A percentile compares a stretch with the other conserved stretches of the same genome.
Conservation (phyloP, 2,113 vertebrate genomes). For the Anas platyrhynchos region DNA sequence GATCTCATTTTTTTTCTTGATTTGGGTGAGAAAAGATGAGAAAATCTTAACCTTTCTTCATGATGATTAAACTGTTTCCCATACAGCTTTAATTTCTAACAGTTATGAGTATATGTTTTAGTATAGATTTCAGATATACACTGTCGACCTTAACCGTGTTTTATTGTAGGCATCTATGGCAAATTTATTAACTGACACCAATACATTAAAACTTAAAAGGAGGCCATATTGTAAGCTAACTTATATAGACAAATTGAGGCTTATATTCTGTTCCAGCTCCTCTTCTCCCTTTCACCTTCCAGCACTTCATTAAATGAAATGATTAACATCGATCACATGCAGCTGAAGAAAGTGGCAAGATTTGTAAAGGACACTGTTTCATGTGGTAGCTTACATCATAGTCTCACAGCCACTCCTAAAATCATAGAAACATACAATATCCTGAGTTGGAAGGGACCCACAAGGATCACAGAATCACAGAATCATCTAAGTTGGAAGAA, state of each 20-base stretch:
- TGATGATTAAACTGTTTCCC: conserved; percentile 18
- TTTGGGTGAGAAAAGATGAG: not conserved
- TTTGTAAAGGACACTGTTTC: conserved; percentile 35
- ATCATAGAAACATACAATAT: not conserved
- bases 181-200: conserved; percentile 58
- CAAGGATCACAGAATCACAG: not conserved
- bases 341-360: not conserved
- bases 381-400: not conserved
- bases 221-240: conserved; percentile 27
- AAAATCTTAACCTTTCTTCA: conserved; percentile 4
- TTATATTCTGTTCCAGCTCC: conserved; percentile 14
- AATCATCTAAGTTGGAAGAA: too few relatives aligned
- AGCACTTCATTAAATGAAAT: conserved; percentile 48
- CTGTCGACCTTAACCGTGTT: not conserved
- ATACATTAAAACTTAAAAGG: conserved; percentile 26
- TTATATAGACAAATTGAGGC: conserved; percentile 34
- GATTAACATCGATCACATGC: conserved; percentile 27
- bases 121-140: conserved; percentile 48
- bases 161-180: conserved; percentile 13
- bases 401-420: not conserved
- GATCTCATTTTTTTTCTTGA: not conserved
- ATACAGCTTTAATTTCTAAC: conserved; percentile 33
- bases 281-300: not conserved
- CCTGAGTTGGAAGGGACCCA: not conserved
- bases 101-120: not conserved